phyloP scores from a whole-genome alignment of 1,140 invertebrate species.

The Eciton burchellii region DNA sequence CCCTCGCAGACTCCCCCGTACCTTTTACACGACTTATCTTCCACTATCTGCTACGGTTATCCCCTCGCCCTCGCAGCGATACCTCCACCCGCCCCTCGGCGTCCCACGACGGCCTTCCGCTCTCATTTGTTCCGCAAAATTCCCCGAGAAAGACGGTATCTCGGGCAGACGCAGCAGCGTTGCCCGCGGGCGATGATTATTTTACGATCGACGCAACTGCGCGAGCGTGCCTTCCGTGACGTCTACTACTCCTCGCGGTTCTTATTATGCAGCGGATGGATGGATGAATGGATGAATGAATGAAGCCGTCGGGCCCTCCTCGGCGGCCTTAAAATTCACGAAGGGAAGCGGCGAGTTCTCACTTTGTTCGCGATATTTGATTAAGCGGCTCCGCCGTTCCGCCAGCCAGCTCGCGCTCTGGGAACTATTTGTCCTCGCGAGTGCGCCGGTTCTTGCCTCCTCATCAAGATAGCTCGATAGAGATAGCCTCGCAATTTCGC shows the following conservation, averaged over 20 bases:
- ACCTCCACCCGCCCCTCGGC: background rate
- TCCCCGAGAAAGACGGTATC: slow-evolving; percentile 55
- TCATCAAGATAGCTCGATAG: no score
- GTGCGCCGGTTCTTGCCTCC: no score
- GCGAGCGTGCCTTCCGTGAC: background rate
- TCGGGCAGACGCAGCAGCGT: slow-evolving; percentile 37
- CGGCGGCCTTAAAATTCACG: background rate
- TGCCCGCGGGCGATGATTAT: slow-evolving; percentile 68
- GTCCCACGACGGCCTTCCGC: slow-evolving; percentile 7
- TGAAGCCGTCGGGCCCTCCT: slow-evolving; percentile 1
- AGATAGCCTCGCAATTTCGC: no score
- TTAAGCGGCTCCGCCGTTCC: background rate
- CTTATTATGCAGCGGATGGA: slow-evolving; percentile 14
- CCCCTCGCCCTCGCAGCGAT: slow-evolving; percentile 50
- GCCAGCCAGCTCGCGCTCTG: background rate
- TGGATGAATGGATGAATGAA: slow-evolving; percentile 4
- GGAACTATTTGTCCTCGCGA: no score
- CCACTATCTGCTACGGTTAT: slow-evolving; percentile 68
- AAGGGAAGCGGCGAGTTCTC: background rate
- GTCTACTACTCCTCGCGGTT: background rate
- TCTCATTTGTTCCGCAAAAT: slow-evolving; percentile 74
- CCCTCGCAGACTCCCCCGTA: slow-evolving; percentile 41
- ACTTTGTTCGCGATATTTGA: slow-evolving; percentile 34
- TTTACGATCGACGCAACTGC: slow-evolving; percentile 53
- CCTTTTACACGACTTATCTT: slow-evolving; percentile 75